Percentiles rank a stretch among this genome's conserved stretches.
These are phyloP conservation scores for Etia nguti DNA, from an alignment of 2,113 vertebrate genomes.

Conservation along the genomic window DNA sequence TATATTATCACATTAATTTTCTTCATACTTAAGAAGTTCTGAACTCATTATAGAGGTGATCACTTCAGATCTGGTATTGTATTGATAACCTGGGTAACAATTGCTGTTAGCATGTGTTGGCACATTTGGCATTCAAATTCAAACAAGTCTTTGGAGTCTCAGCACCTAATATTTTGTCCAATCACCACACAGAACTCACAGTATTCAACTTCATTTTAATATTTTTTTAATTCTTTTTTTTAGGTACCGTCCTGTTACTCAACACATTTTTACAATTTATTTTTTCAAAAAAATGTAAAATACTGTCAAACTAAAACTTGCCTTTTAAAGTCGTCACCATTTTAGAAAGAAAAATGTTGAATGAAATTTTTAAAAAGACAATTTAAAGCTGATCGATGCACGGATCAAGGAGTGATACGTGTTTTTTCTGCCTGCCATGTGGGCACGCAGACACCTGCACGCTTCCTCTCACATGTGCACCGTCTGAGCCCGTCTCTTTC, in stretches of 20 bases:
- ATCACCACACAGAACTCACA: background rate
- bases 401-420: background rate
- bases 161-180: background rate
- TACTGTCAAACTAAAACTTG: background rate
- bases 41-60: background rate
- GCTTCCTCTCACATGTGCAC: constrained; percentile 33
- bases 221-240: background rate
- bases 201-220: background rate
- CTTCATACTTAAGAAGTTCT: background rate
- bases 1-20: background rate
- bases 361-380: background rate
- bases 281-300: background rate
- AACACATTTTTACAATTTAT: background rate
- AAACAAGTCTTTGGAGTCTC: background rate
- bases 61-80: background rate
- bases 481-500: constrained; percentile 8
- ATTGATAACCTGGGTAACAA: background rate
- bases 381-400: background rate
- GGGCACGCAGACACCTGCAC: constrained; percentile 42
- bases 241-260: background rate
- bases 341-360: background rate
- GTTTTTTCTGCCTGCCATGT: constrained; percentile 1
- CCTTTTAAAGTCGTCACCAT: background rate
- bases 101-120: background rate
- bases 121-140: background rate